Conservation (phyloP, 2,113 vertebrate genomes). For the Dissostichus mawsoni region DNA sequence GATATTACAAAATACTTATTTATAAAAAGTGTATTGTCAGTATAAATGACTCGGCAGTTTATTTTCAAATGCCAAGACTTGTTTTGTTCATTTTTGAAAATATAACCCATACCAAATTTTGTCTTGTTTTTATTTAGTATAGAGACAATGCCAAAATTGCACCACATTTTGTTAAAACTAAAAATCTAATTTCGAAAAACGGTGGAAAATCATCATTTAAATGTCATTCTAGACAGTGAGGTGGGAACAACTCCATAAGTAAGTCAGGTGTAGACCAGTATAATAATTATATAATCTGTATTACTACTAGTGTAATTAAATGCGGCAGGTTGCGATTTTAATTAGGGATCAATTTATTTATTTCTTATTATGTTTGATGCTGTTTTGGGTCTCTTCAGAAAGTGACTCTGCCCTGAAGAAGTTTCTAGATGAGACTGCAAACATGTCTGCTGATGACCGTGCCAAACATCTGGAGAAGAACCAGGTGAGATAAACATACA, state of each 20-base stretch:
- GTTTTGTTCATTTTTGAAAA: background rate
- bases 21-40: background rate
- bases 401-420: slow-evolving; percentile 90
- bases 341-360: background rate
- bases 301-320: background rate
- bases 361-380: background rate
- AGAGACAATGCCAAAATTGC: background rate
- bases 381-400: slow-evolving; percentile 74
- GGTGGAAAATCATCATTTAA: too few relatives aligned
- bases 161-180: background rate
- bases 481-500: slow-evolving; percentile 81
- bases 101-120: background rate
- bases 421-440: slow-evolving; percentile 91
- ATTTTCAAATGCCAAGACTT: background rate
- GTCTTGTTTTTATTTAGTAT: background rate
- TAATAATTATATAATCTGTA: too few relatives aligned
- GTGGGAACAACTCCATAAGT: too few relatives aligned
- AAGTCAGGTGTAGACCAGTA: too few relatives aligned
- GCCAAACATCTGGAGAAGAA: slow-evolving; percentile 93
- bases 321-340: background rate
- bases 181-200: too few relatives aligned
- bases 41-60: slow-evolving; percentile 2
- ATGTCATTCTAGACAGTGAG: too few relatives aligned
- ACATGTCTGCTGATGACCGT: slow-evolving; percentile 90
- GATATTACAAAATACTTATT: background rate